phyloP scores from a whole-genome alignment of 2,797 vertebrate genomes.

The Anisognathus igniventris region DNA sequence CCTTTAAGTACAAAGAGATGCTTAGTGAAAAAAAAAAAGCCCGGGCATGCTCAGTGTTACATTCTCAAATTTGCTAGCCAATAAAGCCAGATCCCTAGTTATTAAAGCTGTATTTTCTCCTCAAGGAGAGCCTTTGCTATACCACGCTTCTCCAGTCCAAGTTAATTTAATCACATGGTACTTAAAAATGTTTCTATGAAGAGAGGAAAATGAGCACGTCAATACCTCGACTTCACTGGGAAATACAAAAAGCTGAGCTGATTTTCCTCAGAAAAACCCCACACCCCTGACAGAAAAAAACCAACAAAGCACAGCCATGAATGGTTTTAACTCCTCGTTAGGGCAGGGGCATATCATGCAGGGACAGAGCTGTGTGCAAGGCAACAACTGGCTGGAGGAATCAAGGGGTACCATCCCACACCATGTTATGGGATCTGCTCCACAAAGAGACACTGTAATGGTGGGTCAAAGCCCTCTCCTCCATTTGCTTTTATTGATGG shows the following conservation, averaged over 20 bases:
- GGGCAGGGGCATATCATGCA: not conserved
- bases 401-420: not conserved
- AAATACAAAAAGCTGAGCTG: not conserved
- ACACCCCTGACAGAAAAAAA: not conserved
- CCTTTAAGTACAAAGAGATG: not conserved
- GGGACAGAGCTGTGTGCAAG: not conserved
- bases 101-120: constrained; percentile 42
- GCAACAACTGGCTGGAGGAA: not conserved
- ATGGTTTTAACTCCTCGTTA: not conserved
- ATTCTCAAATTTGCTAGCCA: not conserved
- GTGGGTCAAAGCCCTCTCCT: not conserved
- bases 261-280: not conserved
- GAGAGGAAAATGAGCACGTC: not conserved
- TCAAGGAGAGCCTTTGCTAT: not conserved
- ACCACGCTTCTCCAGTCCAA: not conserved
- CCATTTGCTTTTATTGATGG: not conserved
- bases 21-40: not conserved
- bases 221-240: not conserved
- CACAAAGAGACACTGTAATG: not conserved
- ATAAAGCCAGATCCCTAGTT: constrained; percentile 15
- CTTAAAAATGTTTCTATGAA: not conserved
- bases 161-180: not conserved
- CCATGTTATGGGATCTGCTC: rapidly evolving
- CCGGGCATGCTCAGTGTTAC: constrained; percentile 4
- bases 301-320: not conserved